Percentiles rank a stretch among this genome's conserved stretches.
Conservation (phyloP, 2,888 invertebrate genomes). For the Heterodera filipjevi region DNA sequence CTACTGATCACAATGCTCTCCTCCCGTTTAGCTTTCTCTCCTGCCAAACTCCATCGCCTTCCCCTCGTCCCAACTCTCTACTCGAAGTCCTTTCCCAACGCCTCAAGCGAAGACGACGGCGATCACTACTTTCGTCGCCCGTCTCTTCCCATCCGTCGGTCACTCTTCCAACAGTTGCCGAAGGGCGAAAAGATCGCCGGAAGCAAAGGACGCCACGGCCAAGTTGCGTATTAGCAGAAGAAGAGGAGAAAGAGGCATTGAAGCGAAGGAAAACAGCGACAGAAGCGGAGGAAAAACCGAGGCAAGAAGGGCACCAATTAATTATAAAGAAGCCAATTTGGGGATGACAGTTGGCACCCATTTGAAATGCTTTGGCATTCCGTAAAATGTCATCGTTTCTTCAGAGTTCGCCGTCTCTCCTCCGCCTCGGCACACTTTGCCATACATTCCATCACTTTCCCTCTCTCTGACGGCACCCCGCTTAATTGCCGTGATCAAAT, state of each 20-base stretch:
- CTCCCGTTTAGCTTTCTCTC: neutral
- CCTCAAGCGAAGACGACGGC: conserved; percentile 2
- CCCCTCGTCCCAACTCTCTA: conserved; percentile 2
- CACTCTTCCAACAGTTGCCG: neutral
- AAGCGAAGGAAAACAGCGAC: neutral
- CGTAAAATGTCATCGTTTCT: neutral
- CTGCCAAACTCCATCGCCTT: neutral
- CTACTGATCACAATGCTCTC: too few relatives aligned
- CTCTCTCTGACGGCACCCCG: neutral
- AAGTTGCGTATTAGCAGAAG: neutral
- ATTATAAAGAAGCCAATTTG: neutral
- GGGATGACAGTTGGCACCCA: neutral
- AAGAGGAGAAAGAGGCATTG: neutral
- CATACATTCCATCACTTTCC: neutral
- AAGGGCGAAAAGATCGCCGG: neutral
- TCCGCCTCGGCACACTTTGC: neutral
- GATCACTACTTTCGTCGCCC: neutral
- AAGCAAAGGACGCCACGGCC: conserved; percentile 8
- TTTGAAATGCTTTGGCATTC: too few relatives aligned
- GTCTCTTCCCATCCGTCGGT: neutral
- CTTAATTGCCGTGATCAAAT: neutral
- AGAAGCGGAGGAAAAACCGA: neutral
- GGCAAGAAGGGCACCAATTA: neutral
- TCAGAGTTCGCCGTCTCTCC: neutral
- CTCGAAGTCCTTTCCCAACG: conserved; percentile 16